Evolutionary conservation across 2,113 vertebrate genomes (phyloP).

Genomic region (Sphyrna mokarran): DNA sequence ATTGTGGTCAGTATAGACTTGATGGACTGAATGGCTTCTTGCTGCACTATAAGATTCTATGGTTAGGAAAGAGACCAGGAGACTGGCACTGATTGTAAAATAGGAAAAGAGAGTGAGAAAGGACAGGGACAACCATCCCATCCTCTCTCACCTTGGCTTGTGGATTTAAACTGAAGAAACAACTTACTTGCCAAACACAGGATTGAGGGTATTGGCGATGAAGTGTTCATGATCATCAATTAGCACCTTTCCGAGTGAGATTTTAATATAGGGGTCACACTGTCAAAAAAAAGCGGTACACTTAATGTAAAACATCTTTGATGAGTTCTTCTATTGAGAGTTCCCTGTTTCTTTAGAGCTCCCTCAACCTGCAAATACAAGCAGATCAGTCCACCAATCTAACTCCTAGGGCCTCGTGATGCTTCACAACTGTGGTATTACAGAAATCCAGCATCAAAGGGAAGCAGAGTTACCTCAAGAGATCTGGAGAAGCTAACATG

Average conservation of each 20-base stretch:
- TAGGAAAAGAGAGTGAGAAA: not conserved
- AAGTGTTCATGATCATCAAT: constrained; percentile 52
- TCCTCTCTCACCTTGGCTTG: not conserved
- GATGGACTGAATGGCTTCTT: too few species aligned
- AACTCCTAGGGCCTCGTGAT: not conserved
- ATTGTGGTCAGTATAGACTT: too few species aligned
- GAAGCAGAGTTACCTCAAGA: too few species aligned
- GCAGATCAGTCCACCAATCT: not conserved
- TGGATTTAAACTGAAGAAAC: not conserved
- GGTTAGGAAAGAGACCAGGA: not conserved
- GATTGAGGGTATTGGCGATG: constrained; percentile 60
- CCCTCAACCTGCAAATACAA: not conserved
- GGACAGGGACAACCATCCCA: not conserved
- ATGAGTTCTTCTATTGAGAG: not conserved
- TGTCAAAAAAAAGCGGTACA: constrained; percentile 37
- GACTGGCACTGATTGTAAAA: not conserved
- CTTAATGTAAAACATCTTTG: not conserved
- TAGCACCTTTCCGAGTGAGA: constrained; percentile 51
- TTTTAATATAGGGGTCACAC: constrained; percentile 61
- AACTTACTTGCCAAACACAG: constrained; percentile 57
- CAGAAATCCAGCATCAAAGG: not conserved
- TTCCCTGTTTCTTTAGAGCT: not conserved
- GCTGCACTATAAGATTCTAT: too few species aligned
- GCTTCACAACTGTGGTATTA: not conserved
- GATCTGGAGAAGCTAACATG: too few species aligned